These are phyloP conservation scores for Poecilobothrus nobilitatus DNA, from an alignment of 2,888 invertebrate genomes.

Conservation along the genomic window DNA sequence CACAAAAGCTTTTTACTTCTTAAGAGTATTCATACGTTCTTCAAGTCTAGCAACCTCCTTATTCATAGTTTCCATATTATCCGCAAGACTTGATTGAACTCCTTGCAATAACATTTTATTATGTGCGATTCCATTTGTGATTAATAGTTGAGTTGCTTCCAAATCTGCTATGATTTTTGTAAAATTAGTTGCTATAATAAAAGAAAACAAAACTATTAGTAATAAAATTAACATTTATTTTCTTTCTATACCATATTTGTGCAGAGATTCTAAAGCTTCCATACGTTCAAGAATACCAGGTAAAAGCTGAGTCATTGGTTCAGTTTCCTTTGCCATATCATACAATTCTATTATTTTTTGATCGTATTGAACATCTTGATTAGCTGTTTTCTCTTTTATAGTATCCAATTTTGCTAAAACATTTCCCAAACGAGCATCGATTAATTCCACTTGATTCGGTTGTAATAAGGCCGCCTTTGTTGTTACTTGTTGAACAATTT, in stretches of 20 bases:
- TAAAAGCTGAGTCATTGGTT: slow-evolving; percentile 65
- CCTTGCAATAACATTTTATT: slow-evolving; percentile 69
- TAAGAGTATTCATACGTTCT: slow-evolving; percentile 54
- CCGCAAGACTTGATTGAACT: slow-evolving; percentile 71
- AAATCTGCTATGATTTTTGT: slow-evolving; percentile 74
- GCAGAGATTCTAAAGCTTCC: slow-evolving; percentile 75
- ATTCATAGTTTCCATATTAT: slow-evolving; percentile 68
- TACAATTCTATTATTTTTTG: slow-evolving; percentile 65
- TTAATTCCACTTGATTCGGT: slow-evolving; percentile 69
- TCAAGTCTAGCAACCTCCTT: slow-evolving; percentile 68
- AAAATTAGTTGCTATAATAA: slow-evolving; percentile 72
- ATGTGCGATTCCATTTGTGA: slow-evolving; percentile 62
- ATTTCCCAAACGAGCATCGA: slow-evolving; percentile 70
- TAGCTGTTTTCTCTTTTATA: slow-evolving; percentile 49
- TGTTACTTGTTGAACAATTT: slow-evolving; percentile 68
- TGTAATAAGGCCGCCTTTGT: slow-evolving; percentile 74
- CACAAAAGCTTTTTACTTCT: slow-evolving; percentile 11
- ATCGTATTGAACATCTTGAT: slow-evolving; percentile 55
- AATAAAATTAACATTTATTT: slow-evolving; percentile 9
- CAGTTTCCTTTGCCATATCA: slow-evolving; percentile 78
- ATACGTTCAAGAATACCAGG: slow-evolving; percentile 76
- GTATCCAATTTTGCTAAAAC: slow-evolving; percentile 71
- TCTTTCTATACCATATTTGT: slow-evolving; percentile 83
- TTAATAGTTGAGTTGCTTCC: slow-evolving; percentile 65
- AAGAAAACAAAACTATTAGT: slow-evolving; percentile 2